A percentile compares a stretch with the other conserved stretches of the same genome.
phyloP scores from a whole-genome alignment of 2,797 vertebrate genomes.

The Chloroceryle amazona region DNA sequence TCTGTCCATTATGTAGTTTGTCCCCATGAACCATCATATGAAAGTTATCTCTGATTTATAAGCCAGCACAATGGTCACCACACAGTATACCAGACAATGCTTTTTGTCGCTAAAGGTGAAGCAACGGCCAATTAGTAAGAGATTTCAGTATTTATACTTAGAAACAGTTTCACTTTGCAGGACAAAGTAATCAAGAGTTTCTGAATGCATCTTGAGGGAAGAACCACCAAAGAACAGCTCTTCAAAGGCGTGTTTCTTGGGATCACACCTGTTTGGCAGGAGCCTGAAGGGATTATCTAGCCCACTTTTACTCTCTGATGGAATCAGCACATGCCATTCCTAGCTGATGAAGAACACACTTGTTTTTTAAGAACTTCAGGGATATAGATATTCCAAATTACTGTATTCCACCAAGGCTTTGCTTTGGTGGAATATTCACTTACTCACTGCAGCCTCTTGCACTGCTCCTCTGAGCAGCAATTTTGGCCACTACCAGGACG shows the following conservation, averaged over 20 bases:
- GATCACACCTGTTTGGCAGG: neutral
- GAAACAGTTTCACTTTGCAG: neutral
- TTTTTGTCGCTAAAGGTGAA: neutral
- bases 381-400: neutral
- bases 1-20: neutral
- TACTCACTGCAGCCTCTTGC: neutral
- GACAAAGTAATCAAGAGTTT: neutral
- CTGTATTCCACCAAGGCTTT: neutral
- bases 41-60: neutral
- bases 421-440: fast-evolving
- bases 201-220: neutral
- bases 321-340: neutral
- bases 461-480: neutral
- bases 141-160: neutral
- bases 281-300: neutral
- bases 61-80: neutral
- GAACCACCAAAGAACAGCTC: neutral
- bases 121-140: neutral
- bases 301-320: neutral
- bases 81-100: neutral
- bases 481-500: neutral
- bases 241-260: neutral
- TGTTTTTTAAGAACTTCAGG: neutral
- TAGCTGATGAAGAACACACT: neutral
- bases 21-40: neutral